Evolutionary conservation across 1,140 invertebrate species (phyloP), one percentile per base, ranked within the genome.

Genomic region (Diabrotica undecimpunctata): DNA sequence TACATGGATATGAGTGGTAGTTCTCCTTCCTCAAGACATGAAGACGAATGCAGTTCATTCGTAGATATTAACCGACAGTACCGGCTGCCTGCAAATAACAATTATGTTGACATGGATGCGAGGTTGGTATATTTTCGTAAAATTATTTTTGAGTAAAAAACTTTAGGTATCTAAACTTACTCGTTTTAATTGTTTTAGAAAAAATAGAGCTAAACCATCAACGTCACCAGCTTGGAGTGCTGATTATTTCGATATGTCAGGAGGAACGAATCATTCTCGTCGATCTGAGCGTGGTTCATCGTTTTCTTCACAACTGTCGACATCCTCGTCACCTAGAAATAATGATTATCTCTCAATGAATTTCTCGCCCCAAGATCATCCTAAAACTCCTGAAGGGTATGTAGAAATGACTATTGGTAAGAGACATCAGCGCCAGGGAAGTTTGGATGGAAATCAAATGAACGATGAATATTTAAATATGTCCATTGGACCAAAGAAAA

Each of bases 401-500:
- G 83, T 88, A 2, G 85, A 87, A 65, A 88, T 87, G 86, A 80
- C 81, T 0, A 83, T 71, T 5, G 72, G 70, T 0, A 69, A 57
- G 14, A 68, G 65, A 52, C 77, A 74, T 41, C 72, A 69, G 53
- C 64, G 67, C 6, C 72, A 75, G 59, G 70, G 69, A 37, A 75
- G 76, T 69, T 63, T 73, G 63, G 64, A 73, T 61, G 73, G 73
- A 41, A 58, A 57, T 14, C 66, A 64, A 74, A 69, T 66, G 59
- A 70, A 70, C 67, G 73, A 77, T 12, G 77, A 80, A 66, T 81
- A 81, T 67, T 71, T 78, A 51, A 77, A 79, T 56, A 80, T 81
- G 78, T 70, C 72, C 9, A 53, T 69, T 0, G 72, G 62, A 5
- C 55, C 61, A 38, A 69, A 72, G 57, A 69, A 72, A 39, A 71